phyloP scores from a whole-genome alignment of 2,888 invertebrate species.

The Cheilosia impressa region DNA sequence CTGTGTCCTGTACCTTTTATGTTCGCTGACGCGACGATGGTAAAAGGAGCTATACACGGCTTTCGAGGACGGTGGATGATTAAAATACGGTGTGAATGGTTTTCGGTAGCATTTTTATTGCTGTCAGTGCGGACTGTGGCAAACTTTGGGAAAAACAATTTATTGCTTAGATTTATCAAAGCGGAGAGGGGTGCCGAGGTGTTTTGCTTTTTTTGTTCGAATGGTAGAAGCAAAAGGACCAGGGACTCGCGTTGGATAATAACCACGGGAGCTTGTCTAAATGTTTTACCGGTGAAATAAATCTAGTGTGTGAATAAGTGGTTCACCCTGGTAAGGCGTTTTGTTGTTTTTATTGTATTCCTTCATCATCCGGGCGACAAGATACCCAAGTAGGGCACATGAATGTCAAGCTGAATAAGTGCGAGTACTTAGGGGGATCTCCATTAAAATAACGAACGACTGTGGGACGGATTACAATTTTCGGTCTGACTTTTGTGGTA shows the following conservation, averaged over 20 bases:
- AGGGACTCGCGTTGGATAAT: constrained; percentile 35
- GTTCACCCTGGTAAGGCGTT: neutral
- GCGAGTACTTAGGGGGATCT: constrained; percentile 7
- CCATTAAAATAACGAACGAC: neutral
- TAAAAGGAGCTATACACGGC: neutral
- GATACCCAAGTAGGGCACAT: constrained; percentile 18
- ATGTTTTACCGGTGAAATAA: constrained; percentile 58
- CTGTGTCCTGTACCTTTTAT: constrained; percentile 38
- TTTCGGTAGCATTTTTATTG: constrained; percentile 52
- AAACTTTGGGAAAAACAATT: constrained; percentile 49
- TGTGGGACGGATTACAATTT: constrained; percentile 8
- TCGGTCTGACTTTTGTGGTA: constrained; percentile 1
- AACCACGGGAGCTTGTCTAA: constrained; percentile 60
- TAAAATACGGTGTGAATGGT: constrained; percentile 47
- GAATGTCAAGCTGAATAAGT: constrained; percentile 38
- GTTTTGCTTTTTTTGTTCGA: neutral
- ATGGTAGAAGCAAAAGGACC: constrained; percentile 5
- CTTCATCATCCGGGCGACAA: neutral
- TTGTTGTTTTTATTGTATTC: neutral
- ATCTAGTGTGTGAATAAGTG: constrained; percentile 18
- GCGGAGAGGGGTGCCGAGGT: neutral
- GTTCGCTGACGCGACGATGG: constrained; percentile 11
- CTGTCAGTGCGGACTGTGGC: constrained; percentile 6
- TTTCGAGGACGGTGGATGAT: constrained; percentile 66
- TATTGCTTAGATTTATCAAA: constrained; percentile 76